Conservation (phyloP, 2,888 invertebrate species). For the Perizoma affinitatum region DNA sequence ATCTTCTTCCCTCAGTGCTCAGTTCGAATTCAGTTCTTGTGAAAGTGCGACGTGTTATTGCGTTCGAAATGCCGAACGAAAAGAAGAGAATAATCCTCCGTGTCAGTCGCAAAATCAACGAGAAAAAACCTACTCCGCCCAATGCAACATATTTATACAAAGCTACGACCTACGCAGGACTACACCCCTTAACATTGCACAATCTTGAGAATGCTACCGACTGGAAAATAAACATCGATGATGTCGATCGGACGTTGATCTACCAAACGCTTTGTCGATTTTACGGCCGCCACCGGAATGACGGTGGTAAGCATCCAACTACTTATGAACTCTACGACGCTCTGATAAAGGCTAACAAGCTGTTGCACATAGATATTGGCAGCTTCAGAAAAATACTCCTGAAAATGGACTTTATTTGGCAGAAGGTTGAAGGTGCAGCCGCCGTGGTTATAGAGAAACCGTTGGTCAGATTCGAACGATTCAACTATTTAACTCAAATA, state of each 20-base stretch:
- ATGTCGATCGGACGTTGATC: conserved; percentile 42
- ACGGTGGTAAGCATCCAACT: conserved; percentile 40
- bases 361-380: conserved; percentile 45
- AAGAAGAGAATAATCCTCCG: conserved; percentile 12
- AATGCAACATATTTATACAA: not conserved
- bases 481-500: conserved; percentile 49
- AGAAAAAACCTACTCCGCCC: not conserved
- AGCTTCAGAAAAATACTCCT: conserved; percentile 47
- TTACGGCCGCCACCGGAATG: conserved; percentile 27
- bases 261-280: conserved; percentile 39
- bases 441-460: conserved; percentile 53
- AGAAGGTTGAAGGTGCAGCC: conserved; percentile 23
- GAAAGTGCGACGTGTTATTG: conserved; percentile 9
- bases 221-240: conserved; percentile 10
- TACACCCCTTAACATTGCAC: conserved; percentile 24
- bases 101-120: conserved; percentile 11
- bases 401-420: conserved; percentile 53
- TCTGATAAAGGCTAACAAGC: conserved; percentile 36
- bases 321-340: conserved; percentile 41
- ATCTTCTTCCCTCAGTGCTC: not conserved
- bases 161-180: conserved; percentile 33
- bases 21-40: conserved; percentile 10
- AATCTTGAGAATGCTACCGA: conserved; percentile 1
- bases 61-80: conserved; percentile 12
- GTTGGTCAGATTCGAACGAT: conserved; percentile 48